These are phyloP conservation scores for cattle (Bos taurus) DNA, from an alignment of 2,113 vertebrate species.

Conservation along the genomic window ARS-UCD2.0 NC_037344.1:65491001-65491500, in stretches of 20 bases:
- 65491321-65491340: rapidly evolving
- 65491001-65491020: not conserved
- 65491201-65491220: not conserved
- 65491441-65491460: not conserved
- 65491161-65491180: not conserved
- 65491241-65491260: rapidly evolving
- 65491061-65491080: not conserved
- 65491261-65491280: rapidly evolving
- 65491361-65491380: not conserved
- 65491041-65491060: not conserved
- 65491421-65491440: not conserved
- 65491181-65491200: not conserved
- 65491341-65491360: not conserved
- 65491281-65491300: rapidly evolving
- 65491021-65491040: not conserved
- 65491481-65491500: not conserved
- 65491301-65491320: rapidly evolving
- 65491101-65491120: not conserved
- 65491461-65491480: not conserved
- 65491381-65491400: rapidly evolving
- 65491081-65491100: not conserved
- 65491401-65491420: not conserved
- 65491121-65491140: not conserved
- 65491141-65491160: not conserved
- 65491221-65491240: rapidly evolving